These are phyloP conservation scores for Choreutis nemorana DNA, from an alignment of 2,888 invertebrate species.

Conservation along the genomic window DNA sequence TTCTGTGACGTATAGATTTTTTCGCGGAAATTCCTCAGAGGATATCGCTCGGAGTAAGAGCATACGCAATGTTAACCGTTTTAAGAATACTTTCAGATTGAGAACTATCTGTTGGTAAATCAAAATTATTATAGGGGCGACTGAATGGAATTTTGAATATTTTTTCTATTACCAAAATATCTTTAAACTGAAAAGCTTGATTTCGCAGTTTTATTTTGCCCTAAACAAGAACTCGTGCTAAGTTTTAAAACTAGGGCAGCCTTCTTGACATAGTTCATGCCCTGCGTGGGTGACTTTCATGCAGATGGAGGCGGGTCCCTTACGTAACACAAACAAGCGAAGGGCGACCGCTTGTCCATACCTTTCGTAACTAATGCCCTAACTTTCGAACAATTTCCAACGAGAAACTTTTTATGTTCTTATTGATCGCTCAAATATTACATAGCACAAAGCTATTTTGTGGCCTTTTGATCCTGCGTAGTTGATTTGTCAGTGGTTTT, in stretches of 20 bases:
- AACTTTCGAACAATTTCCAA: conserved; percentile 12
- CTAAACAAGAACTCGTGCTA: conserved; percentile 23
- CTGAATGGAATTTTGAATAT: too few species aligned
- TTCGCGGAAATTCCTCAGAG: conserved; percentile 59
- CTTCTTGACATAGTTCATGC: conserved; percentile 53
- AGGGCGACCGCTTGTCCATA: conserved; percentile 51
- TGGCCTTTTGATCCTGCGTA: too few species aligned
- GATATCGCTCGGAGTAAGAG: conserved; percentile 31
- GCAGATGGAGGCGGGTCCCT: conserved; percentile 43
- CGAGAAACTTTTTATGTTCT: background rate
- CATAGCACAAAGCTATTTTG: too few species aligned
- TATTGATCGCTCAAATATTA: too few species aligned
- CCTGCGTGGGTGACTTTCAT: conserved; percentile 47
- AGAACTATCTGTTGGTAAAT: too few species aligned
- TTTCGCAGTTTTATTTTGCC: background rate
- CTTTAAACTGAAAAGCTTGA: background rate
- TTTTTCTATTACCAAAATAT: background rate
- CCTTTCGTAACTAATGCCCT: conserved; percentile 46
- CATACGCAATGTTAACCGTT: conserved; percentile 5
- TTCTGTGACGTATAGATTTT: conserved; percentile 45
- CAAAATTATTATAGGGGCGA: too few species aligned
- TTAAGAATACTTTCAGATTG: too few species aligned
- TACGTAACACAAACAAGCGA: conserved; percentile 56
- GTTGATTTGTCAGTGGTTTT: too few species aligned
- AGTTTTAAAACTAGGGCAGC: conserved; percentile 43